A percentile compares a stretch with the other conserved stretches of the same genome.
Evolutionary conservation across 2,888 invertebrate species (phyloP).

Genomic region (Cheilosia scutellata): DNA sequence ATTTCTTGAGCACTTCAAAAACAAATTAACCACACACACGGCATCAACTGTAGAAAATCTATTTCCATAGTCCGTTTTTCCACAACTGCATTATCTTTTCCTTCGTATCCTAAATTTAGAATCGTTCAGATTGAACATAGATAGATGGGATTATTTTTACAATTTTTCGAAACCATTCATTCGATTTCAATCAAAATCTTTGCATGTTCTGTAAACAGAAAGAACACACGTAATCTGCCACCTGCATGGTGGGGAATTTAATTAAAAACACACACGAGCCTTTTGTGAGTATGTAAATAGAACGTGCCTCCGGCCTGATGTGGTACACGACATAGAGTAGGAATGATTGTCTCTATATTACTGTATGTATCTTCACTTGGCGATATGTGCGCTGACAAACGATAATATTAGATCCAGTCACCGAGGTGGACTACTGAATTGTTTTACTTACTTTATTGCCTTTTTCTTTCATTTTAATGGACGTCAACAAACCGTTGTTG

Average conservation of each 20-base stretch:
- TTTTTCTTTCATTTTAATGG: neutral
- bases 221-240: conserved; percentile 20
- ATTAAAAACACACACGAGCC: conserved; percentile 44
- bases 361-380: neutral
- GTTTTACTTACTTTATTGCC: neutral
- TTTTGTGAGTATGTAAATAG: conserved; percentile 34
- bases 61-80: conserved; percentile 1
- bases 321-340: neutral
- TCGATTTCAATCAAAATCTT: conserved; percentile 42
- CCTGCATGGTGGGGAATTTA: conserved; percentile 42
- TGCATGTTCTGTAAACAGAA: conserved; percentile 21
- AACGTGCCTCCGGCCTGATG: conserved; percentile 33
- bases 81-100: neutral
- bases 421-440: conserved; percentile 5
- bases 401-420: neutral
- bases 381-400: neutral
- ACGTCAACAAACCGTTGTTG: neutral
- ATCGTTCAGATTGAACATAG: conserved; percentile 32
- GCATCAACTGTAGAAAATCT: neutral
- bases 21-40: neutral
- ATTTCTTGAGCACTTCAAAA: neutral
- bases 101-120: conserved; percentile 30
- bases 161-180: conserved; percentile 18
- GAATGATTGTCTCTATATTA: conserved; percentile 5
- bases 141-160: neutral